A percentile compares a stretch with the other conserved stretches of the same genome.
These are phyloP conservation scores for Oenanthe oenanthe DNA, from an alignment of 2,113 vertebrate genomes.

Conservation along the genomic window DNA sequence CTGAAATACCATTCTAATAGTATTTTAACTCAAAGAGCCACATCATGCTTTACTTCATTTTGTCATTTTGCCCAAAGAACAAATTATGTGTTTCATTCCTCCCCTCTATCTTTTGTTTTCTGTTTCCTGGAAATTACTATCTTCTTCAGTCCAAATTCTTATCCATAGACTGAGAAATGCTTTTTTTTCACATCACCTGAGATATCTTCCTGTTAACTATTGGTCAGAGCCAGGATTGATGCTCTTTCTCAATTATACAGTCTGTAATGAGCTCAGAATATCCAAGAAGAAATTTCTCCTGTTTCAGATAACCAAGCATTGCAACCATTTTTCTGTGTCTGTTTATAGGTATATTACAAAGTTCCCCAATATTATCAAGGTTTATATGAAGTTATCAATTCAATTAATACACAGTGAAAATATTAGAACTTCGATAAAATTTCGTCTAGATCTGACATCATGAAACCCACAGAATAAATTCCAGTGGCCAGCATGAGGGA, in stretches of 20 bases:
- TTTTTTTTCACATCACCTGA: neutral
- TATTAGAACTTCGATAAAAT: neutral
- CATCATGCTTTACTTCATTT: neutral
- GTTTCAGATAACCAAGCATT: neutral
- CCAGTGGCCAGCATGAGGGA: fast-evolving
- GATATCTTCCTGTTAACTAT: neutral
- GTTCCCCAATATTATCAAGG: neutral
- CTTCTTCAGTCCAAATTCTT: neutral
- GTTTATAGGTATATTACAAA: neutral
- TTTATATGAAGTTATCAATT: neutral
- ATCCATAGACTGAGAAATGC: neutral
- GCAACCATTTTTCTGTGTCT: neutral
- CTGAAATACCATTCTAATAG: neutral
- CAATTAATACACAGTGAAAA: neutral
- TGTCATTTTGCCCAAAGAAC: neutral
- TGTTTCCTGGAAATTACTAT: neutral
- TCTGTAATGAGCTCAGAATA: neutral
- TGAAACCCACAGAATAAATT: neutral
- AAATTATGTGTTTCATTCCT: neutral
- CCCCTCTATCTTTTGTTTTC: neutral
- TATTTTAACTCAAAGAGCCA: neutral
- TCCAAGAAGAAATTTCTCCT: neutral
- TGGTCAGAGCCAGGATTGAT: neutral
- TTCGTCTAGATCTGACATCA: neutral
- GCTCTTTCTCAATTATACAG: neutral